phyloP scores from a whole-genome alignment of 64 coral and sea anemone genomes.

The Dendronephthya gigantea region DNA sequence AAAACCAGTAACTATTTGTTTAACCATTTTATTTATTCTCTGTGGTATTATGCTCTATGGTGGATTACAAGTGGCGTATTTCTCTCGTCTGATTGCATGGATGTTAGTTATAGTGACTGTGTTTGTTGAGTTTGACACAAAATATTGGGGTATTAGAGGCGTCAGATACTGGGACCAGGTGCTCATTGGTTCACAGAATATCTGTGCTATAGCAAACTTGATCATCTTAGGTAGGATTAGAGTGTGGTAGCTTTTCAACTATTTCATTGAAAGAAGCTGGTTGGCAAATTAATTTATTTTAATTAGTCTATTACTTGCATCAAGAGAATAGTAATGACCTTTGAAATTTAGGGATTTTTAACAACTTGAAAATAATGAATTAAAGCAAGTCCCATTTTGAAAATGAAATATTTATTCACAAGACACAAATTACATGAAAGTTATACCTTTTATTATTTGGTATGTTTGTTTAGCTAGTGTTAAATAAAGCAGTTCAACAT shows the following conservation, averaged over 20 bases:
- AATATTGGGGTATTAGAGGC: slow-evolving; percentile 49
- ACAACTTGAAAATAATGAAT: too few relatives aligned
- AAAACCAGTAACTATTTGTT: slow-evolving; percentile 18
- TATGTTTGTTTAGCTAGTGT: too few relatives aligned
- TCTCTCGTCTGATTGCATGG: slow-evolving; percentile 68
- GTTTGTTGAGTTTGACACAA: slow-evolving; percentile 71
- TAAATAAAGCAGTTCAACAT: too few relatives aligned
- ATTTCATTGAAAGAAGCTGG: too few relatives aligned
- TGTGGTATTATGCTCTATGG: slow-evolving; percentile 75
- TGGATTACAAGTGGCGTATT: slow-evolving; percentile 80
- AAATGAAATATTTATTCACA: too few relatives aligned
- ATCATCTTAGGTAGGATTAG: neutral
- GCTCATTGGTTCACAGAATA: neutral
- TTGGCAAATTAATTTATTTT: too few relatives aligned
- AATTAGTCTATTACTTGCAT: too few relatives aligned
- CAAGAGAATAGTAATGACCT: too few relatives aligned
- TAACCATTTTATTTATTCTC: slow-evolving; percentile 21
- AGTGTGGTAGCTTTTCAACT: neutral
- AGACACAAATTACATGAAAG: too few relatives aligned
- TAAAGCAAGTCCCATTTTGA: too few relatives aligned
- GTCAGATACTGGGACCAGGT: neutral
- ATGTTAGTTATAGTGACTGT: slow-evolving; percentile 52
- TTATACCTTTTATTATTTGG: too few relatives aligned
- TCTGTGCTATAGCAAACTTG: neutral
- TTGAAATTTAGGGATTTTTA: too few relatives aligned